These are phyloP conservation scores for Calonectris borealis DNA, from an alignment of 2,113 vertebrate species.

Conservation along the genomic window DNA sequence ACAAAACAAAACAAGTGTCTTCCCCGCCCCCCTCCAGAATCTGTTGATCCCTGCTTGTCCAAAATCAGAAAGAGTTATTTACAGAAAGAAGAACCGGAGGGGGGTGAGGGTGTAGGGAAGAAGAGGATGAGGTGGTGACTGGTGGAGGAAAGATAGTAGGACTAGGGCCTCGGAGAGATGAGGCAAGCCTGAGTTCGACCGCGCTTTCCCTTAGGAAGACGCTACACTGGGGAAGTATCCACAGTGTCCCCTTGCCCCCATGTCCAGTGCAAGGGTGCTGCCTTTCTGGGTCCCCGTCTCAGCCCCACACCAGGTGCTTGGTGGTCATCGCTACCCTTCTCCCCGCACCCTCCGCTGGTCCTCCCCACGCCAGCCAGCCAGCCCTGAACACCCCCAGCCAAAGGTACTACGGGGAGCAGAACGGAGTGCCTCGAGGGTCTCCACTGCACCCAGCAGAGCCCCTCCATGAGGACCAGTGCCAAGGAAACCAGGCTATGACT, in stretches of 20 bases:
- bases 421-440: background rate
- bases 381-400: background rate
- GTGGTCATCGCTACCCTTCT: background rate
- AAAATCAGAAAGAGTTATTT: constrained; percentile 79
- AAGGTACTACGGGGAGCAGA: background rate
- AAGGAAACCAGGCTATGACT: background rate
- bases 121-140: constrained; percentile 46
- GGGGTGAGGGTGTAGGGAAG: constrained; percentile 46
- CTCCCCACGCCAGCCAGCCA: background rate
- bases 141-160: constrained; percentile 15
- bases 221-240: constrained; percentile 24
- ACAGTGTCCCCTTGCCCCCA: background rate
- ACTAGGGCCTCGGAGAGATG: constrained; percentile 62
- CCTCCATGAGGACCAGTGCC: background rate
- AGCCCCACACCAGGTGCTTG: background rate
- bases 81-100: constrained; percentile 75
- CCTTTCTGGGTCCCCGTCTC: constrained; percentile 2
- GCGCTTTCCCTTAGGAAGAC: constrained; percentile 61
- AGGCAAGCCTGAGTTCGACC: constrained; percentile 70
- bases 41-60: constrained; percentile 78
- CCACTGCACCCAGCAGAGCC: background rate
- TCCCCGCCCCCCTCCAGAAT: constrained; percentile 71
- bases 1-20: constrained; percentile 56
- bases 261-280: constrained; percentile 15
- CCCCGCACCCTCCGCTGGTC: background rate